Percentiles rank a stretch among this genome's conserved stretches.
Conservation (phyloP, 2,113 vertebrate species). For the Crocuta crocuta region DNA sequence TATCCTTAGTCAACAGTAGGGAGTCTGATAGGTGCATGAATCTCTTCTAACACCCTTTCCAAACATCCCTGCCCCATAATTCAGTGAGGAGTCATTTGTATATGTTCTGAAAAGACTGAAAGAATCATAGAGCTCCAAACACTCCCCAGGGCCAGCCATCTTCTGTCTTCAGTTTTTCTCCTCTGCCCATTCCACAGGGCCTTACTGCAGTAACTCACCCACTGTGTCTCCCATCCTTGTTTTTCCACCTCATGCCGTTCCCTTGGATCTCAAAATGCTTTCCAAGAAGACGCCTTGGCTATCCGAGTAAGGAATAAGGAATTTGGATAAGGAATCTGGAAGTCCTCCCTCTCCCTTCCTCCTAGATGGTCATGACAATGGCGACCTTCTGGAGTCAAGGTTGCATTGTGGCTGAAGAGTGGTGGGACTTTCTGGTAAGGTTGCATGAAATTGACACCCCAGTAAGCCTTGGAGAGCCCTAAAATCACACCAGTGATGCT, state of each 20-base stretch:
- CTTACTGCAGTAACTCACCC: neutral
- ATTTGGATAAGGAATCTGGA: neutral
- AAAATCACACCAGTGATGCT: neutral
- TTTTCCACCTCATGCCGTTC: neutral
- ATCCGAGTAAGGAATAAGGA: neutral
- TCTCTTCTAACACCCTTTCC: neutral
- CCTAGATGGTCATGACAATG: no score
- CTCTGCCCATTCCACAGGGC: neutral
- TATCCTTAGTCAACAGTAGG: neutral
- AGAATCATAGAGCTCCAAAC: rapidly evolving
- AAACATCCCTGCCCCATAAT: neutral
- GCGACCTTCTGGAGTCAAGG: neutral
- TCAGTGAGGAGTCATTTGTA: neutral
- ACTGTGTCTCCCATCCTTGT: rapidly evolving
- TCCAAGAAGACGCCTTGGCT: neutral
- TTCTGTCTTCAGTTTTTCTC: neutral
- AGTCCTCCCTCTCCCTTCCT: neutral
- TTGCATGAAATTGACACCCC: neutral
- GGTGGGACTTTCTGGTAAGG: rapidly evolving
- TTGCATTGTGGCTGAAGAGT: no score
- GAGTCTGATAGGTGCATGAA: neutral
- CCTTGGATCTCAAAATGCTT: neutral
- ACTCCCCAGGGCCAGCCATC: neutral
- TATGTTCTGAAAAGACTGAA: neutral
- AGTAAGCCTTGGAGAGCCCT: neutral